Conservation (phyloP, 2,888 invertebrate species). For the Dichetophora obliterata region DNA sequence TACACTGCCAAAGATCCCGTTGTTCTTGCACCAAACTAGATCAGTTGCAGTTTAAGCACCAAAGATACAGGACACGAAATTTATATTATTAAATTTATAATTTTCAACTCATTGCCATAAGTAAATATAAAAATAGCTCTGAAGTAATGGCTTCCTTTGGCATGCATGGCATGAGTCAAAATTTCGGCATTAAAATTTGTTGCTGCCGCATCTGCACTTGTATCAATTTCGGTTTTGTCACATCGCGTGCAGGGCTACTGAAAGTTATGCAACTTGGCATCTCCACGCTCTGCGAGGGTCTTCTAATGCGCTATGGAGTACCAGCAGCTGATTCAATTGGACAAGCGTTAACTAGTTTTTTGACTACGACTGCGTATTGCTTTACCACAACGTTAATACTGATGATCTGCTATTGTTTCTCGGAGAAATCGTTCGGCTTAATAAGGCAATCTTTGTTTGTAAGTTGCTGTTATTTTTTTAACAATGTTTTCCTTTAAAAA, state of each 20-base stretch:
- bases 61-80: slow-evolving; percentile 38
- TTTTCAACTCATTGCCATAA: not conserved
- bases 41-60: slow-evolving; percentile 39
- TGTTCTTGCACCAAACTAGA: not conserved
- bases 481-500: not conserved
- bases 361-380: slow-evolving; percentile 85
- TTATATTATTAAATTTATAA: not conserved
- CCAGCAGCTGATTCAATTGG: slow-evolving; percentile 81
- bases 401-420: slow-evolving; percentile 83
- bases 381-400: slow-evolving; percentile 82
- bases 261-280: slow-evolving; percentile 83
- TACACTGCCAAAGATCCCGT: not conserved
- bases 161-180: slow-evolving; percentile 61
- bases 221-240: slow-evolving; percentile 81
- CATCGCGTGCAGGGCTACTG: slow-evolving; percentile 79
- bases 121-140: not conserved
- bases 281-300: slow-evolving; percentile 85
- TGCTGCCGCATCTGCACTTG: slow-evolving; percentile 85
- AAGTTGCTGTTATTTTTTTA: slow-evolving; percentile 69
- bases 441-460: slow-evolving; percentile 87
- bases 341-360: slow-evolving; percentile 83
- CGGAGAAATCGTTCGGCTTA: slow-evolving; percentile 80
- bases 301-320: slow-evolving; percentile 83
- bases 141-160: slow-evolving; percentile 62
- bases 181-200: slow-evolving; percentile 77